Evolutionary conservation across 2,113 vertebrate species (phyloP).

Genomic region (Tenebrosternarchus preto): DNA sequence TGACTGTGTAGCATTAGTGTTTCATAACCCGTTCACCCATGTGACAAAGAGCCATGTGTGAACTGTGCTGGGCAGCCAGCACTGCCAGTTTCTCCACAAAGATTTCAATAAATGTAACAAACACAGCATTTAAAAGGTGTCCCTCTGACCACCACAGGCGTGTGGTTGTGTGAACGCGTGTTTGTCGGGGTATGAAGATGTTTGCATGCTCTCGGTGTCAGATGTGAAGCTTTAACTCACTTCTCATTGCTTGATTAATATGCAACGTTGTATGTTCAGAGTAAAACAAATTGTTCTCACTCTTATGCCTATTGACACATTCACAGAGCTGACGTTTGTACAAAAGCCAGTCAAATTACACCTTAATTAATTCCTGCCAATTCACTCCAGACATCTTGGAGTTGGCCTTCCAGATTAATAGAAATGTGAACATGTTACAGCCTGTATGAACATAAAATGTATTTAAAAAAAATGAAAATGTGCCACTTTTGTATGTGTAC

Average conservation of each 20-base stretch:
- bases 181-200: not conserved
- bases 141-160: not conserved
- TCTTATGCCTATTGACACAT: not conserved
- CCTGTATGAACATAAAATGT: no score
- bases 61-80: not conserved
- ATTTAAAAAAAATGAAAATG: no score
- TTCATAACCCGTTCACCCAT: not conserved
- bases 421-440: no score
- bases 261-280: not conserved
- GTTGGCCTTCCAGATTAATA: no score
- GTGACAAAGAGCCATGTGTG: conserved; percentile 30
- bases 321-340: not conserved
- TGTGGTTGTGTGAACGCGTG: not conserved
- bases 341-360: not conserved
- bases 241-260: not conserved
- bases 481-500: no score
- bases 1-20: conserved; percentile 18
- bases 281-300: not conserved
- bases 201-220: not conserved
- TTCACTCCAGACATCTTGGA: no score
- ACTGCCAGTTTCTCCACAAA: not conserved
- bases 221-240: not conserved
- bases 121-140: not conserved
- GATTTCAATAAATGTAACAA: conserved; percentile 5
- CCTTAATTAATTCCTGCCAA: not conserved